Percentiles rank a stretch among this genome's conserved stretches.
Evolutionary conservation across 2,888 invertebrate species (phyloP).

Genomic region (Nebria brevicollis): DNA sequence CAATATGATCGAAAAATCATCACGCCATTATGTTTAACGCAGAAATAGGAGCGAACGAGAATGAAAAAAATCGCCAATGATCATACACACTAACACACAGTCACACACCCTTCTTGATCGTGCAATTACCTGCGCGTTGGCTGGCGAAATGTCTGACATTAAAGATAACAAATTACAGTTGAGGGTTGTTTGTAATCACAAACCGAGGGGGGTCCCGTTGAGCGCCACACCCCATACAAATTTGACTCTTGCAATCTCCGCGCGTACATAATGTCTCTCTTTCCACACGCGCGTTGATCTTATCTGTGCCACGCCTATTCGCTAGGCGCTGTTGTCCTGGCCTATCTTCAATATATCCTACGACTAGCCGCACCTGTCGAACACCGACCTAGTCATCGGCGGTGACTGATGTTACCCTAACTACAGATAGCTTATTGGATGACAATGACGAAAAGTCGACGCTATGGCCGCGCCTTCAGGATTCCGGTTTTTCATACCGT

Average conservation of each 20-base stretch:
- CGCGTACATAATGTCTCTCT: conserved; percentile 54
- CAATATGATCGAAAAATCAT: conserved; percentile 29
- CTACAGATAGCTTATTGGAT: background rate
- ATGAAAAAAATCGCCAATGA: conserved; percentile 16
- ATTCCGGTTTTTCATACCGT: background rate
- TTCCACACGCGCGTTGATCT: conserved; percentile 50
- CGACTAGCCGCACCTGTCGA: conserved; percentile 11
- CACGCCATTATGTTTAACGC: background rate
- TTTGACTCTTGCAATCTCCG: conserved; percentile 48
- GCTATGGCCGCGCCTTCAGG: background rate
- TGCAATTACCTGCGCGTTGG: conserved; percentile 32
- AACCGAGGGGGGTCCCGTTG: background rate
- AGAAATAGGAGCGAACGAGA: background rate
- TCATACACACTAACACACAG: conserved; percentile 13
- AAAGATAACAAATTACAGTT: conserved; percentile 40
- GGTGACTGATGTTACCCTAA: conserved; percentile 1
- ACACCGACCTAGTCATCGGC: conserved; percentile 2
- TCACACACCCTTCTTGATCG: conserved; percentile 34
- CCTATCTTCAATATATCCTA: background rate
- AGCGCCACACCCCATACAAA: conserved; percentile 30
- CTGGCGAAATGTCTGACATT: conserved; percentile 29
- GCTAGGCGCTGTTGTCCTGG: background rate
- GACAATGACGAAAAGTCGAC: background rate
- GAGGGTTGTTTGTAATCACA: conserved; percentile 14
- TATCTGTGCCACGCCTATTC: conserved; percentile 49